A percentile compares a stretch with the other conserved stretches of the same genome.
These are phyloP conservation scores for Calliphora vicina DNA, from an alignment of 1,140 invertebrate genomes.

Conservation along the genomic window DNA sequence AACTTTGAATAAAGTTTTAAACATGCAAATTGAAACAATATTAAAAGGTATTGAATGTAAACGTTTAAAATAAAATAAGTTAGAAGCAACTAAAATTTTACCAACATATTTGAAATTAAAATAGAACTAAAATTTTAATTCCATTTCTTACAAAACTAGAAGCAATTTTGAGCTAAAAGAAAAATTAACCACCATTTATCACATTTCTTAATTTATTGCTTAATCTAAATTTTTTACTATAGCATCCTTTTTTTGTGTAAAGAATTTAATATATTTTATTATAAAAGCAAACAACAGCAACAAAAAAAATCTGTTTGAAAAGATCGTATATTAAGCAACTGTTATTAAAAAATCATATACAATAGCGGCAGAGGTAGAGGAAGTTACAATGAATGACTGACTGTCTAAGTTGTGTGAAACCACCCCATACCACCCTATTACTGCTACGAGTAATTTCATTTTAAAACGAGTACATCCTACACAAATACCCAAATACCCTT, in stretches of 20 bases:
- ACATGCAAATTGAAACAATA: neutral
- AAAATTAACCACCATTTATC: neutral
- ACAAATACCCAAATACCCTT: neutral
- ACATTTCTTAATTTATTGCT: neutral
- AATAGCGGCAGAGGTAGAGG: neutral
- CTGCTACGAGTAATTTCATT: neutral
- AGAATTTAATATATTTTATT: neutral
- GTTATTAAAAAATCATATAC: neutral
- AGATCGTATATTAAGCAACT: neutral
- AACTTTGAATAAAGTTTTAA: no score
- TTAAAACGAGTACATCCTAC: no score
- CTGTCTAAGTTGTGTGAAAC: neutral
- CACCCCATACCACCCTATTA: neutral
- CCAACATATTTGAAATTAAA: no score
- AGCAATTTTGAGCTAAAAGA: no score
- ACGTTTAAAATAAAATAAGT: no score
- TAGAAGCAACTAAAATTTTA: no score
- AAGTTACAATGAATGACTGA: neutral
- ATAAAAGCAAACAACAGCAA: neutral
- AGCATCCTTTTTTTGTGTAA: neutral
- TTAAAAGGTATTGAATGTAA: neutral
- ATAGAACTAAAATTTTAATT: no score
- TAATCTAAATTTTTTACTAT: neutral
- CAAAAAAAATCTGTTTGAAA: neutral
- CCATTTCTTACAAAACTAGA: no score